A percentile compares a stretch with the other conserved stretches of the same genome.
These are phyloP conservation scores for Falco rusticolus DNA, from an alignment of 2,797 vertebrate species.

Conservation along the genomic window DNA sequence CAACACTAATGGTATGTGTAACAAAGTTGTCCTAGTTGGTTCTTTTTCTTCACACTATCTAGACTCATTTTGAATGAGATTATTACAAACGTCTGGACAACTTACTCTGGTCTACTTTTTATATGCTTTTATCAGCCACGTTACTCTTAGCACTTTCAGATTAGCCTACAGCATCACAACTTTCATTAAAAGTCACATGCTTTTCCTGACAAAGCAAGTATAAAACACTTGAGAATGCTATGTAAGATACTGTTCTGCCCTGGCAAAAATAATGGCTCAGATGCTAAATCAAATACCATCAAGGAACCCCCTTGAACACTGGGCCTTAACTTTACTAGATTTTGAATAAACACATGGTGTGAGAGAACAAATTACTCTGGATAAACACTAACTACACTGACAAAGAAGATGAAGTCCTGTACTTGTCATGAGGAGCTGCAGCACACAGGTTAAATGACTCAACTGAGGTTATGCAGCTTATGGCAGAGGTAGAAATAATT, in stretches of 20 bases:
- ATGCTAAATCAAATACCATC: fast-evolving
- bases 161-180: background rate
- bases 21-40: background rate
- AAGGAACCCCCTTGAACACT: background rate
- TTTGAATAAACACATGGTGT: background rate
- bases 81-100: background rate
- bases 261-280: background rate
- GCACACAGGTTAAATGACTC: background rate
- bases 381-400: background rate
- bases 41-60: background rate
- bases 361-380: background rate
- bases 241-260: background rate
- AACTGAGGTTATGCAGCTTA: background rate
- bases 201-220: background rate
- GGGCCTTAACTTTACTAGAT: background rate
- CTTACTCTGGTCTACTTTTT: background rate
- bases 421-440: background rate
- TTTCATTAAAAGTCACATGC: background rate
- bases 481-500: fast-evolving
- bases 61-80: background rate
- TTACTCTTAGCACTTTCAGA: background rate
- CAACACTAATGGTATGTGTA: background rate
- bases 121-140: background rate
- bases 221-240: background rate
- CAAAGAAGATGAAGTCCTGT: background rate